Evolutionary conservation across 2,113 vertebrate species (phyloP).

Genomic region (Galbula dea): DNA sequence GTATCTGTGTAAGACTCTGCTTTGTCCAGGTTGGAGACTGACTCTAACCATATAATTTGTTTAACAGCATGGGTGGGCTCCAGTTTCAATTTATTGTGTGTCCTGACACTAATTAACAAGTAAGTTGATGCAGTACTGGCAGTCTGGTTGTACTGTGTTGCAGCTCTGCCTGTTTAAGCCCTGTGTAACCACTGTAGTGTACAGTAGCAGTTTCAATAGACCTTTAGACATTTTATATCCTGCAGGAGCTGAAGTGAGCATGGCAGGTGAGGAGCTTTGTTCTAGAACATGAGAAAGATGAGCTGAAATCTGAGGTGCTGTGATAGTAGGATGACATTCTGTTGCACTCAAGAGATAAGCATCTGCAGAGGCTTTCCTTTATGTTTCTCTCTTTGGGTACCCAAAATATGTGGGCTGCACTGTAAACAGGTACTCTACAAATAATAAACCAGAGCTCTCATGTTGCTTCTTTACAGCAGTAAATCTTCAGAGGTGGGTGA

Average conservation of each 20-base stretch:
- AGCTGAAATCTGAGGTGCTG: background rate
- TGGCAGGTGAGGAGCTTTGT: background rate
- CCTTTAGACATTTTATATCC: background rate
- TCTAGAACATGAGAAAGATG: background rate
- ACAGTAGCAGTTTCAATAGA: background rate
- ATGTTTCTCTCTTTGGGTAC: background rate
- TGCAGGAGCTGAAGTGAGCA: background rate
- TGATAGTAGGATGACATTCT: background rate
- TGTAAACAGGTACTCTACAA: background rate
- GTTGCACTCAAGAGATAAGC: background rate
- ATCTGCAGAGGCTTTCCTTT: background rate
- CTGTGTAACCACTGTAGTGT: background rate
- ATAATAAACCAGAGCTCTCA: background rate
- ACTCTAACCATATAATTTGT: background rate
- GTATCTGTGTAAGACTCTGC: background rate
- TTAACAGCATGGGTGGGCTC: accelerated
- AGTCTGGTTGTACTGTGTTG: background rate
- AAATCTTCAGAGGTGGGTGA: background rate
- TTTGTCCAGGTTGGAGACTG: background rate
- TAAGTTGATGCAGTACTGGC: background rate
- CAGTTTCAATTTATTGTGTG: background rate
- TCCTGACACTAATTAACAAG: background rate
- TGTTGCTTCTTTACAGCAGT: background rate
- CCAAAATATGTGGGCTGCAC: background rate
- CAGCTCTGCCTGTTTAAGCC: background rate